Conservation (phyloP, 2,888 invertebrate species). For the Scrobipalpa atriplicella region DNA sequence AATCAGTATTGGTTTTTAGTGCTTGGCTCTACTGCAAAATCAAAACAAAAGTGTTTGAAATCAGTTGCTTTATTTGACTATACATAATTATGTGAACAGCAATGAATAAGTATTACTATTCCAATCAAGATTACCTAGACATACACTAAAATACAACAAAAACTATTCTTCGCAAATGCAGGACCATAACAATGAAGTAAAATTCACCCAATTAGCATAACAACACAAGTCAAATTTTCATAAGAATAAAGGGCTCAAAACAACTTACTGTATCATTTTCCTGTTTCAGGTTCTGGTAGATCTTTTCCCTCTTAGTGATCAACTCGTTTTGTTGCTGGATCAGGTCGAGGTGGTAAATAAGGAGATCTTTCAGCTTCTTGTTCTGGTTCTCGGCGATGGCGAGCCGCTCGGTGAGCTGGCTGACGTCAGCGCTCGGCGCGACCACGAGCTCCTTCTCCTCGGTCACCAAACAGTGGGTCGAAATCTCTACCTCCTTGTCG, state of each 20-base stretch:
- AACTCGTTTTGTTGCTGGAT: slow-evolving; percentile 96
- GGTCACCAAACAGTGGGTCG: slow-evolving; percentile 58
- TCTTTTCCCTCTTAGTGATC: slow-evolving; percentile 90
- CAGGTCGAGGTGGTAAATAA: slow-evolving; percentile 92
- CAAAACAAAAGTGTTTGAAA: too few species aligned
- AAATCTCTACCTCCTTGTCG: slow-evolving; percentile 69
- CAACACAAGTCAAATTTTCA: background rate
- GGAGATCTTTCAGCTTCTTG: slow-evolving; percentile 88
- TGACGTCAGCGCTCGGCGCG: slow-evolving; percentile 44
- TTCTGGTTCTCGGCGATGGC: slow-evolving; percentile 80
- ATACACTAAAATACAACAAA: background rate
- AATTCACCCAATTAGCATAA: background rate
- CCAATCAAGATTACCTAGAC: too few species aligned
- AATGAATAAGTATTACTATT: too few species aligned
- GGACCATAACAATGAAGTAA: background rate
- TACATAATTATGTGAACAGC: too few species aligned
- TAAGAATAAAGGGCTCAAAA: background rate
- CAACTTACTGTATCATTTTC: slow-evolving; percentile 91
- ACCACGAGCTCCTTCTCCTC: slow-evolving; percentile 54
- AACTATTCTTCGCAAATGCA: background rate
- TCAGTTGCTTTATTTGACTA: too few species aligned
- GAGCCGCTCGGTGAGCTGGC: slow-evolving; percentile 59
- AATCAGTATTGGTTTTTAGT: too few species aligned
- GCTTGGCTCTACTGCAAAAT: too few species aligned
- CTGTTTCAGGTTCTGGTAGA: slow-evolving; percentile 86